Conservation (phyloP, 2,113 vertebrate genomes). For the Argyrosomus japonicus region DNA sequence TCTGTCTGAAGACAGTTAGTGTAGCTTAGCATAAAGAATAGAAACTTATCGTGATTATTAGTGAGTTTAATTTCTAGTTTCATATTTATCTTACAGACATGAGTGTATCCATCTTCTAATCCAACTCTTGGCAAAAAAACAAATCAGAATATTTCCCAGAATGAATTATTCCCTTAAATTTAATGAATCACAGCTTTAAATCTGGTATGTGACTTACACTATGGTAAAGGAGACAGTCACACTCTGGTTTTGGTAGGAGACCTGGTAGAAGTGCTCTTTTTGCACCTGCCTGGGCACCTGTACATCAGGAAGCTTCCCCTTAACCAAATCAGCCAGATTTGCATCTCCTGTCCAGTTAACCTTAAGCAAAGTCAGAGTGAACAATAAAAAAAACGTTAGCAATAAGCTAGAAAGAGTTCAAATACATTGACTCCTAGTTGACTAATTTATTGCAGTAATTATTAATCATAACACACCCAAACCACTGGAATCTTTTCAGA, state of each 20-base stretch:
- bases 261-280: slow-evolving; percentile 87
- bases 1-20: too few species aligned
- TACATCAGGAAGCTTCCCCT: slow-evolving; percentile 89
- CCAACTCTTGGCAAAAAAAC: background rate
- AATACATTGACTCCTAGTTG: background rate
- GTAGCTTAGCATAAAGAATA: background rate
- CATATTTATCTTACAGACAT: background rate
- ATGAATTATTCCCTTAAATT: background rate
- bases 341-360: slow-evolving; percentile 90
- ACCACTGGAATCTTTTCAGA: background rate
- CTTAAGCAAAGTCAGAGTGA: slow-evolving; percentile 72
- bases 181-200: background rate
- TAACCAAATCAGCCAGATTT: slow-evolving; percentile 80
- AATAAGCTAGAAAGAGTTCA: too few species aligned
- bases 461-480: background rate
- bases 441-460: background rate
- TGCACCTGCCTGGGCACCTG: slow-evolving; percentile 86
- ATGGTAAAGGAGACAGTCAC: slow-evolving; percentile 90
- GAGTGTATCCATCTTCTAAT: too few species aligned
- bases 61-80: background rate
- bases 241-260: slow-evolving; percentile 90
- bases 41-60: background rate
- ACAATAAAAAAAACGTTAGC: background rate
- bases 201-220: slow-evolving; percentile 81
- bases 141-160: background rate